phyloP scores from a whole-genome alignment of 2,113 vertebrate species.

The Axis porcinus region DNA sequence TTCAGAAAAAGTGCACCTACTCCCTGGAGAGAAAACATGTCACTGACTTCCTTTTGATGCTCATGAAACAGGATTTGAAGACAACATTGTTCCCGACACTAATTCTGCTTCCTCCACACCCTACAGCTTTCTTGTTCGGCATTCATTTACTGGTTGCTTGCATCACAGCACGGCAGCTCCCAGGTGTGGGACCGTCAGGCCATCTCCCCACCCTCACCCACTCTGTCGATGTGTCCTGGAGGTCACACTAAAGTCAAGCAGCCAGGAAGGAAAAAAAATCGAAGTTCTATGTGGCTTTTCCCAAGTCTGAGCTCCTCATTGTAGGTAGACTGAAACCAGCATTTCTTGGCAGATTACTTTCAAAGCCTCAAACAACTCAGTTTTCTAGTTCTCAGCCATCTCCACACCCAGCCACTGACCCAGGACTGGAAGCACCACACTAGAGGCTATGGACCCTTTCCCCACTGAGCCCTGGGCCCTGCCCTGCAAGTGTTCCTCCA shows the following conservation, averaged over 20 bases:
- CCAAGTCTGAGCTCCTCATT: neutral
- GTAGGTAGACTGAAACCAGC: neutral
- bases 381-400: neutral
- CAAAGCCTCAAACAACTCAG: neutral
- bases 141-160: neutral
- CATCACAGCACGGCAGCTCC: neutral
- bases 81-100: neutral
- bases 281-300: neutral
- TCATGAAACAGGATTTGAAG: neutral
- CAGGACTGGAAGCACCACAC: neutral
- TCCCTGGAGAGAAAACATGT: neutral
- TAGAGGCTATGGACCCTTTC: neutral
- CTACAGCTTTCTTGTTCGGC: neutral
- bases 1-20: neutral
- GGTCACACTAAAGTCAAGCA: neutral
- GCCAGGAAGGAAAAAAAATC: neutral
- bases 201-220: neutral
- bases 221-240: fast-evolving
- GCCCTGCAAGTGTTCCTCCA: neutral
- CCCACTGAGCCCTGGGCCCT: neutral
- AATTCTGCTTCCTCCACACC: neutral
- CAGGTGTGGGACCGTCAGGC: neutral
- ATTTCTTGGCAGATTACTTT: neutral
- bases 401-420: neutral
- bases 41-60: neutral